Evolutionary conservation across 2,888 invertebrate species (phyloP).

Genomic region (Odontocerum albicorne): DNA sequence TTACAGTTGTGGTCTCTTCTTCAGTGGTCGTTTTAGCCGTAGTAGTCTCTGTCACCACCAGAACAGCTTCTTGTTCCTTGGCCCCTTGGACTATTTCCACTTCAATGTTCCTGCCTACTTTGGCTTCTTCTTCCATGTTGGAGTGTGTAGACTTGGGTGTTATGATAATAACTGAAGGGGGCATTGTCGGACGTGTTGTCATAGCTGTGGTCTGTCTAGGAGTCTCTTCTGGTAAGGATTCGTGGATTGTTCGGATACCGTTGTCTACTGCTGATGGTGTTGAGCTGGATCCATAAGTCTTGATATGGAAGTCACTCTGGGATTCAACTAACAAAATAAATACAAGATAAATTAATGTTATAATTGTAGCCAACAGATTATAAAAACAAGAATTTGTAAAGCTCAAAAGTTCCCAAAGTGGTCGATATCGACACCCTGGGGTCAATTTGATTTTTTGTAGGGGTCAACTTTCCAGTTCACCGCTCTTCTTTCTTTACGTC

Average conservation of each 20-base stretch:
- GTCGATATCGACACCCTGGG: too few relatives aligned
- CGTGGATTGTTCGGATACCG: slow-evolving; percentile 53
- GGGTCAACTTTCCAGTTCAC: too few relatives aligned
- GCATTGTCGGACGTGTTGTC: slow-evolving; percentile 34
- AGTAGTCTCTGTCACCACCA: slow-evolving; percentile 42
- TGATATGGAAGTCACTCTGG: slow-evolving; percentile 81
- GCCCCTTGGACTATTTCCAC: slow-evolving; percentile 31
- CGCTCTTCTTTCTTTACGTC: too few relatives aligned
- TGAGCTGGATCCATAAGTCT: slow-evolving; percentile 52
- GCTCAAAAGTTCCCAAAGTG: too few relatives aligned
- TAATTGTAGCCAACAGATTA: too few relatives aligned
- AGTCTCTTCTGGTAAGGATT: slow-evolving; percentile 46
- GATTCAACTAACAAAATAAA: slow-evolving; percentile 83
- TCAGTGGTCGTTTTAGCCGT: slow-evolving; percentile 43
- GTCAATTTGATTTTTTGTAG: too few relatives aligned
- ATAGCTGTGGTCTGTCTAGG: slow-evolving; percentile 49
- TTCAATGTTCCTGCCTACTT: slow-evolving; percentile 33
- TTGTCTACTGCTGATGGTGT: slow-evolving; percentile 52
- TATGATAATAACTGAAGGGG: slow-evolving; percentile 5
- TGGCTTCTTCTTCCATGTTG: slow-evolving; percentile 26
- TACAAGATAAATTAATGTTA: too few relatives aligned
- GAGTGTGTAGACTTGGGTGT: slow-evolving; percentile 37
- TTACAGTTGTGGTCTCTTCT: slow-evolving; percentile 37
- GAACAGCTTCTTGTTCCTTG: slow-evolving; percentile 21
- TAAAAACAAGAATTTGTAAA: too few relatives aligned